Evolutionary conservation across 2,888 invertebrate genomes (phyloP).

Genomic region (Prosopocoilus inquinatus): DNA sequence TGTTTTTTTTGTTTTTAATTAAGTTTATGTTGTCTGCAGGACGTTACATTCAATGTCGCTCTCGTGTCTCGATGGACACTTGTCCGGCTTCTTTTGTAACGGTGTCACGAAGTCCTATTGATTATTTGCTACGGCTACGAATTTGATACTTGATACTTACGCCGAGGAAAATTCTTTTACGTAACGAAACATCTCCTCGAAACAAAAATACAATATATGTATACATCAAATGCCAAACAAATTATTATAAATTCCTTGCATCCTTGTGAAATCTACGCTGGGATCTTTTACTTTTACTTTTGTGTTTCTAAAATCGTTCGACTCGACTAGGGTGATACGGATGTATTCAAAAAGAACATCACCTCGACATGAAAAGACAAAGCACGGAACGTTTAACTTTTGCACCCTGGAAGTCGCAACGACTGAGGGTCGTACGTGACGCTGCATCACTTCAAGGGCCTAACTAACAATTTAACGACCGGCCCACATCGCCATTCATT

Average conservation of each 20-base stretch:
- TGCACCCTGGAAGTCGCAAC: constrained; percentile 1
- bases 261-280: too few species aligned
- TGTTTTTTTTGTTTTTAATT: too few species aligned
- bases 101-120: constrained; percentile 24
- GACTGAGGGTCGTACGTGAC: constrained; percentile 28
- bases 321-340: too few species aligned
- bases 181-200: too few species aligned
- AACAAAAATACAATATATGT: too few species aligned
- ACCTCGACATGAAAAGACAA: not conserved
- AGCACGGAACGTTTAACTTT: not conserved
- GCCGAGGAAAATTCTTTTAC: not conserved
- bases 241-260: too few species aligned
- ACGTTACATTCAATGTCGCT: not conserved
- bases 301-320: too few species aligned
- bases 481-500: constrained; percentile 28
- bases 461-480: constrained; percentile 16
- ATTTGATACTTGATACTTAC: constrained; percentile 5
- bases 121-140: constrained; percentile 14
- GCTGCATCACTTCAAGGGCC: constrained; percentile 23
- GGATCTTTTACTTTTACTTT: too few species aligned
- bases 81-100: constrained; percentile 22
- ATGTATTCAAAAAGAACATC: too few species aligned
- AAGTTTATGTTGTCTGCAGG: too few species aligned
- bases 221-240: too few species aligned
- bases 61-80: not conserved